Evolutionary conservation across 1,140 invertebrate genomes (phyloP).

Genomic region (Musca vetustissima): DNA sequence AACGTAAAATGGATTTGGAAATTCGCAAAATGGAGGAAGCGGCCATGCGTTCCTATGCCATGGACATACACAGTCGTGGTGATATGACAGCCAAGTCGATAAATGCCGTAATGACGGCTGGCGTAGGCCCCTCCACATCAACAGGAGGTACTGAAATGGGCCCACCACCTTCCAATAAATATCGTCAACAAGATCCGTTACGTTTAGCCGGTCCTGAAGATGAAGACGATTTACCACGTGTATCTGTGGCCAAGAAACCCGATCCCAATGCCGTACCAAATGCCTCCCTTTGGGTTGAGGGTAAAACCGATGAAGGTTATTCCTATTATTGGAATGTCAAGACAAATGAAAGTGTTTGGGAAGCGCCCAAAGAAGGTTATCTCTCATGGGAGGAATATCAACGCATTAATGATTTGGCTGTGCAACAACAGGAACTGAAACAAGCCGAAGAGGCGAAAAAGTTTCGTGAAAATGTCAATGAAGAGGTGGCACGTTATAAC

Average conservation of each 20-base stretch:
- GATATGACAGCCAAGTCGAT: conserved; percentile 69
- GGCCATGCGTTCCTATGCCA: conserved; percentile 79
- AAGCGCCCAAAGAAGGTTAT: conserved; percentile 66
- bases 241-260: conserved; percentile 53
- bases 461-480: conserved; percentile 47
- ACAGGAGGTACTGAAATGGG: conserved; percentile 16
- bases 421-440: conserved; percentile 59
- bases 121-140: background rate
- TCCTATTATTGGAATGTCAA: conserved; percentile 80
- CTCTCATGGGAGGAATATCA: conserved; percentile 66
- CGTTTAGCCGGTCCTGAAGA: conserved; percentile 49
- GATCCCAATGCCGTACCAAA: conserved; percentile 44
- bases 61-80: conserved; percentile 62
- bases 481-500: conserved; percentile 55
- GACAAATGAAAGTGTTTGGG: conserved; percentile 69
- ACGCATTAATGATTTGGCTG: conserved; percentile 58
- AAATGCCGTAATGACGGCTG: conserved; percentile 34
- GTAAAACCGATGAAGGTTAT: conserved; percentile 64
- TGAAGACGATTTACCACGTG: conserved; percentile 49
- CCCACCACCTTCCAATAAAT: background rate
- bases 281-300: conserved; percentile 68
- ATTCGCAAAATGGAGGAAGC: conserved; percentile 88
- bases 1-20: conserved; percentile 75
- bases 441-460: conserved; percentile 44
- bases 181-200: conserved; percentile 49